Evolutionary conservation across 2,888 invertebrate species (phyloP).

Genomic region (Ichneumon xanthorius): DNA sequence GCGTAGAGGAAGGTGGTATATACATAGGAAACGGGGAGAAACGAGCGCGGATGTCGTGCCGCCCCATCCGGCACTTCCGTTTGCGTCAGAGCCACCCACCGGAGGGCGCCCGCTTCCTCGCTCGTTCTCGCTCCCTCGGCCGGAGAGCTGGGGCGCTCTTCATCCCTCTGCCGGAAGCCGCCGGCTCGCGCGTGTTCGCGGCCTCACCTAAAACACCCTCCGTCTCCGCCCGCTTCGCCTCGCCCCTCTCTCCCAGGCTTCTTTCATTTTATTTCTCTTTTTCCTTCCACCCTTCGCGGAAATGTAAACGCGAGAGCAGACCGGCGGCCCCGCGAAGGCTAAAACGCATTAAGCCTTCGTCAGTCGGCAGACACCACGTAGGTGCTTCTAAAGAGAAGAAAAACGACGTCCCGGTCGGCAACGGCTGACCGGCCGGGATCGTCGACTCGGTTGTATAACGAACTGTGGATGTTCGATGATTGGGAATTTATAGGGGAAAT

Average conservation of each 20-base stretch:
- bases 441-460: background rate
- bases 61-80: slow-evolving; percentile 66
- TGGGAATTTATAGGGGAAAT: no score
- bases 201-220: slow-evolving; percentile 39
- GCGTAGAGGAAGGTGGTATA: slow-evolving; percentile 1
- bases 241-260: slow-evolving; percentile 17
- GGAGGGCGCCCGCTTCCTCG: slow-evolving; percentile 54
- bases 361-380: background rate
- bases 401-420: slow-evolving; percentile 8
- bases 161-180: slow-evolving; percentile 64
- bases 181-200: slow-evolving; percentile 51
- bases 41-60: slow-evolving; percentile 61
- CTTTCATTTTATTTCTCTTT: background rate
- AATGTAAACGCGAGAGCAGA: slow-evolving; percentile 22
- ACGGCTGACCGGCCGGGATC: slow-evolving; percentile 15
- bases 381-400: no score
- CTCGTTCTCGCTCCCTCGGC: slow-evolving; percentile 45
- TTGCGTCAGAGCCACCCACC: slow-evolving; percentile 65
- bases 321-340: slow-evolving; percentile 26
- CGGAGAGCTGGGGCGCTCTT: slow-evolving; percentile 30
- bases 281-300: slow-evolving; percentile 21
- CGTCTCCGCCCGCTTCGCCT: background rate
- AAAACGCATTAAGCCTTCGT: slow-evolving; percentile 30
- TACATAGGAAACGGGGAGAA: slow-evolving; percentile 33
- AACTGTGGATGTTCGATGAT: background rate